These are phyloP conservation scores for Agonopterix subpropinquella DNA, from an alignment of 2,888 invertebrate species.

Conservation along the genomic window DNA sequence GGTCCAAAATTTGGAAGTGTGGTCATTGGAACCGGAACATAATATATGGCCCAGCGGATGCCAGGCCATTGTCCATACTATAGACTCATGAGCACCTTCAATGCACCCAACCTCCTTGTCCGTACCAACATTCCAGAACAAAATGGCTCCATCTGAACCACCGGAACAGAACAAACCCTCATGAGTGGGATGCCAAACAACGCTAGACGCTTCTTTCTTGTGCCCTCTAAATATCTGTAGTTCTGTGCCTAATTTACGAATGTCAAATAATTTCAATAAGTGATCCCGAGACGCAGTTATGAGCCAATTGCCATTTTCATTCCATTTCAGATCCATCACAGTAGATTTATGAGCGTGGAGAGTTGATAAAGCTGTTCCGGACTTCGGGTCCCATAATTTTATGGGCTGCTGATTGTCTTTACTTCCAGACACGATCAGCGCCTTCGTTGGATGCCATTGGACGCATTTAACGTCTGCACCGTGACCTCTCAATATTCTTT, in stretches of 20 bases:
- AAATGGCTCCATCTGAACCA: constrained; percentile 98
- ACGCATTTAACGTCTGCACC: constrained; percentile 99
- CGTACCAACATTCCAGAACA: constrained; percentile 99
- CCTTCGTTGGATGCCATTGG: constrained; percentile 99
- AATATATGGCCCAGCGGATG: constrained; percentile 99
- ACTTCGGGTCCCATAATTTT: constrained; percentile 99
- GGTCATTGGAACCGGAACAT: constrained; percentile 99
- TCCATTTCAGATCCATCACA: constrained; percentile 99
- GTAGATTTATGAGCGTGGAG: constrained; percentile 99
- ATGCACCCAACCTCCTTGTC: constrained; percentile 99
- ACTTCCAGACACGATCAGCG: constrained; percentile 97
- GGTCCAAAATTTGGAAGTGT: constrained; percentile 99
- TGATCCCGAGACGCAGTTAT: constrained; percentile 99
- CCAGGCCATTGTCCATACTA: constrained; percentile 99
- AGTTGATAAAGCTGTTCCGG: constrained; percentile 95
- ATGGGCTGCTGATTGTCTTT: constrained; percentile 99
- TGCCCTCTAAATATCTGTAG: constrained; percentile 98
- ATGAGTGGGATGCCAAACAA: constrained; percentile 99
- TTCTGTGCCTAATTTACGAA: constrained; percentile 96
- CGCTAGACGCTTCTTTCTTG: constrained; percentile 98
- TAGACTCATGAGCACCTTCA: constrained; percentile 99
- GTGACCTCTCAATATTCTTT: constrained; percentile 94
- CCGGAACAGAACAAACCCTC: constrained; percentile 98
- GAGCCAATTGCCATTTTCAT: constrained; percentile 99
- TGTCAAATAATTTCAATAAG: constrained; percentile 97